These are phyloP conservation scores for Noctua pronuba DNA, from an alignment of 2,888 invertebrate genomes.

Conservation along the genomic window DNA sequence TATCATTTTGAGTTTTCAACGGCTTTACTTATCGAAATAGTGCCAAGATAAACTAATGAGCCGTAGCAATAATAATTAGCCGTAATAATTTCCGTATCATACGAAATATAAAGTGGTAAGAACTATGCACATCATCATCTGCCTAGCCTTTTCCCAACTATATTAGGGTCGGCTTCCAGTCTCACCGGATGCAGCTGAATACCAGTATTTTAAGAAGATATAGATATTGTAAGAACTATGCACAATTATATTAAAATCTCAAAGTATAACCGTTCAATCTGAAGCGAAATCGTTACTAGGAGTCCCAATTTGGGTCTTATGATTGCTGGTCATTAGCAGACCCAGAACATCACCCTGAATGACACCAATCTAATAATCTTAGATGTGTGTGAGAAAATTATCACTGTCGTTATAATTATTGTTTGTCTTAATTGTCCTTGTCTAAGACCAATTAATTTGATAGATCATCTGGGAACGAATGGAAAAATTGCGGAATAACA, in stretches of 20 bases:
- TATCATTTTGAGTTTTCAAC: too few species aligned
- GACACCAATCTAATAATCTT: background rate
- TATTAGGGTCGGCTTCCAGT: too few species aligned
- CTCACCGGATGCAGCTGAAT: too few species aligned
- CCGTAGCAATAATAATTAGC: too few species aligned
- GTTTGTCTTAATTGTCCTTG: constrained; percentile 33
- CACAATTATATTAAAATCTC: background rate
- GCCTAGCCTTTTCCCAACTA: too few species aligned
- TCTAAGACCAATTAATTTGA: constrained; percentile 4
- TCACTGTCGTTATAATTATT: background rate
- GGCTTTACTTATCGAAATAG: too few species aligned
- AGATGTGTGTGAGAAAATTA: constrained; percentile 10
- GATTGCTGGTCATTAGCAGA: background rate
- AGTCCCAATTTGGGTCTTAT: background rate
- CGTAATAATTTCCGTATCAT: too few species aligned
- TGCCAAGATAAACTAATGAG: too few species aligned
- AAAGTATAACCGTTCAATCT: background rate
- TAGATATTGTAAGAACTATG: too few species aligned
- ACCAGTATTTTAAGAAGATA: too few species aligned
- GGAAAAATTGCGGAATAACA: constrained; percentile 23
- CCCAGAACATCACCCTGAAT: background rate
- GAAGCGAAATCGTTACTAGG: background rate
- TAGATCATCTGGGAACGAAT: constrained; percentile 27
- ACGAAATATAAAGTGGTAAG: background rate
- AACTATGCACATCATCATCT: too few species aligned